phyloP scores from a whole-genome alignment of 2,797 vertebrate genomes.

The Mallotus villosus region DNA sequence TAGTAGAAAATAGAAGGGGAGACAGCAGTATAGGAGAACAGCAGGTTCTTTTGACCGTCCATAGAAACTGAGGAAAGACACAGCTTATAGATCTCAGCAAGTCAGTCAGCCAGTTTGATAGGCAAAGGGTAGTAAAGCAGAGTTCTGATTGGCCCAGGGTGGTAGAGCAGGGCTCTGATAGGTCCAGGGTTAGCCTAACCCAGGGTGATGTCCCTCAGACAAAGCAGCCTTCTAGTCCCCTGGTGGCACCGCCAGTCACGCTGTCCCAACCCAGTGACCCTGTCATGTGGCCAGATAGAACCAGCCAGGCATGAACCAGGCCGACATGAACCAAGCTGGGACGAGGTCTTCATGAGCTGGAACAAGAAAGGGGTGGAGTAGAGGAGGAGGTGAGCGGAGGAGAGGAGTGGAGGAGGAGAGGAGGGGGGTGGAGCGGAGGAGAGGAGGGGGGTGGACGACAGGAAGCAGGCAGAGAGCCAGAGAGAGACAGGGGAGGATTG shows the following conservation, averaged over 20 bases:
- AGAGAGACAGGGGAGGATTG: not conserved
- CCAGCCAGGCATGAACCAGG: not conserved
- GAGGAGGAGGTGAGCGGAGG: too few relatives aligned
- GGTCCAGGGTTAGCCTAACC: too few relatives aligned
- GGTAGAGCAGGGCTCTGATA: too few relatives aligned
- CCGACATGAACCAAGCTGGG: too few relatives aligned
- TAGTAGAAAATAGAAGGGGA: not conserved
- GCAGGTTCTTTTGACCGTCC: too few relatives aligned
- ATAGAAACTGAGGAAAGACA: not conserved
- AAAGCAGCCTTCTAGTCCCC: constrained; percentile 54
- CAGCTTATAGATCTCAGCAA: not conserved
- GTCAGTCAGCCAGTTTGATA: too few relatives aligned
- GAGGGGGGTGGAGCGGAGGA: too few relatives aligned
- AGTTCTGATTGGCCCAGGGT: too few relatives aligned
- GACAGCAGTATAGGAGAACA: too few relatives aligned
- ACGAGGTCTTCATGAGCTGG: not conserved
- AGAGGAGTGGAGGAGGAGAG: too few relatives aligned
- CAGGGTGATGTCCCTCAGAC: constrained; percentile 31
- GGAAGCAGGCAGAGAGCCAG: not conserved
- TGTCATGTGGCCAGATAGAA: not conserved
- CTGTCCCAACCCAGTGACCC: not conserved
- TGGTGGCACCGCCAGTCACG: constrained; percentile 51
- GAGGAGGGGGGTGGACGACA: not conserved
- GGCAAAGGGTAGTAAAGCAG: too few relatives aligned
- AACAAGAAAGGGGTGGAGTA: not conserved